Evolutionary conservation across 2,797 vertebrate genomes (phyloP).

Genomic region (Xenopus petersii): DNA sequence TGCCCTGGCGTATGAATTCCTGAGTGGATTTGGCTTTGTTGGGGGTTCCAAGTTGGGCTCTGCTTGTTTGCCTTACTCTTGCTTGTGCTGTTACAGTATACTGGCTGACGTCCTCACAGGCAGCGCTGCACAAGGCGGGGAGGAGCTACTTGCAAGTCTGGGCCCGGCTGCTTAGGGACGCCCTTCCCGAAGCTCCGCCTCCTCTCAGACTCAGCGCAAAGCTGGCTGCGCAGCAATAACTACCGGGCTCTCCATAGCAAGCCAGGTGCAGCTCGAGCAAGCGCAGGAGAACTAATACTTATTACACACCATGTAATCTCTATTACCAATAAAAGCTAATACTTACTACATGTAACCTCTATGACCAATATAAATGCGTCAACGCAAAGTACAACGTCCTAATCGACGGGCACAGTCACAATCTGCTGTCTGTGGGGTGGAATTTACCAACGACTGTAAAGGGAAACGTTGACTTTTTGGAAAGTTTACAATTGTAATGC

Average conservation of each 20-base stretch:
- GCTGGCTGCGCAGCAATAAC: constrained; percentile 10
- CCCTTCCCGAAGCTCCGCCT: neutral
- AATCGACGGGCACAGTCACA: too few relatives aligned
- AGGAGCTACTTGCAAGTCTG: neutral
- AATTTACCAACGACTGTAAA: too few relatives aligned
- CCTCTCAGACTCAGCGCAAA: constrained; percentile 1
- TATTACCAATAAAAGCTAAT: too few relatives aligned
- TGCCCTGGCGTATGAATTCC: neutral
- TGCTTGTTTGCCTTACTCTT: constrained; percentile 59
- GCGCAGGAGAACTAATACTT: neutral
- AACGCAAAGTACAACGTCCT: too few relatives aligned
- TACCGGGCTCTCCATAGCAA: neutral
- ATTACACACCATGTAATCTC: neutral
- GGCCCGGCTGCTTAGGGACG: neutral
- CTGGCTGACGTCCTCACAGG: constrained; percentile 59
- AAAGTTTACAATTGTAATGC: too few relatives aligned
- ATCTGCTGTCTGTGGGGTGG: too few relatives aligned
- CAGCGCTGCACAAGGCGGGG: neutral
- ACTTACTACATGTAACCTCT: too few relatives aligned
- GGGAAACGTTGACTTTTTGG: too few relatives aligned
- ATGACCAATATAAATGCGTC: too few relatives aligned
- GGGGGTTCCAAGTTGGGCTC: constrained; percentile 68
- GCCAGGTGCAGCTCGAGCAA: constrained; percentile 20
- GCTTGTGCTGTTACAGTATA: constrained; percentile 63
- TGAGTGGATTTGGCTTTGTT: constrained; percentile 56